Percentiles rank a stretch among this genome's conserved stretches.
Evolutionary conservation across 2,888 invertebrate species (phyloP).

Genomic region (Penaeus monodon): DNA sequence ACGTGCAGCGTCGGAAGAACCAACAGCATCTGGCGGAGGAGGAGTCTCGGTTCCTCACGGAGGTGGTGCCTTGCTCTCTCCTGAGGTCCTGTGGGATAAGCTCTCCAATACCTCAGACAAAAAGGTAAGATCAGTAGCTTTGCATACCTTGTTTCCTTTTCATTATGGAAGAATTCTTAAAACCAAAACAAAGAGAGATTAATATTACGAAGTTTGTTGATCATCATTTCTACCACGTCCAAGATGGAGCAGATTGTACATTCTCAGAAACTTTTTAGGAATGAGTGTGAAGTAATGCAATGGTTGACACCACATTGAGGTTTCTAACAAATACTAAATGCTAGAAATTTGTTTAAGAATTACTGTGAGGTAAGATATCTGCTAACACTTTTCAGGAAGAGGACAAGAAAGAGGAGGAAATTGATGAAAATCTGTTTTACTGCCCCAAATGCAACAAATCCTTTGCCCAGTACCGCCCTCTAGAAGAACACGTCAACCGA

Average conservation of each 20-base stretch:
- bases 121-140: conserved; percentile 40
- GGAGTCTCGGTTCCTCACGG: conserved; percentile 5
- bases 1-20: conserved; percentile 52
- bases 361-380: no score
- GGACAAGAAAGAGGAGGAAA: conserved; percentile 56
- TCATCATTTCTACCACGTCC: no score
- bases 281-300: background rate
- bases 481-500: conserved; percentile 75
- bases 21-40: conserved; percentile 6
- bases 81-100: conserved; percentile 57
- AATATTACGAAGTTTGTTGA: no score
- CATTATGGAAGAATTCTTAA: no score
- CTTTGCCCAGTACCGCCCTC: conserved; percentile 72
- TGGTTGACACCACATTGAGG: background rate
- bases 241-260: no score
- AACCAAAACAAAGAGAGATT: background rate
- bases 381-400: conserved; percentile 33
- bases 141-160: background rate
- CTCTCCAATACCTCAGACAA: conserved; percentile 60
- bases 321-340: background rate
- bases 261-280: conserved; percentile 8
- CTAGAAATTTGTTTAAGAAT: background rate
- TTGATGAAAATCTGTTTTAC: conserved; percentile 69
- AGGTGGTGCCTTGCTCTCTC: conserved; percentile 18
- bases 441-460: conserved; percentile 76